Evolutionary conservation across 2,888 invertebrate species (phyloP).

Genomic region (Chaetogeoica ovagalla): DNA sequence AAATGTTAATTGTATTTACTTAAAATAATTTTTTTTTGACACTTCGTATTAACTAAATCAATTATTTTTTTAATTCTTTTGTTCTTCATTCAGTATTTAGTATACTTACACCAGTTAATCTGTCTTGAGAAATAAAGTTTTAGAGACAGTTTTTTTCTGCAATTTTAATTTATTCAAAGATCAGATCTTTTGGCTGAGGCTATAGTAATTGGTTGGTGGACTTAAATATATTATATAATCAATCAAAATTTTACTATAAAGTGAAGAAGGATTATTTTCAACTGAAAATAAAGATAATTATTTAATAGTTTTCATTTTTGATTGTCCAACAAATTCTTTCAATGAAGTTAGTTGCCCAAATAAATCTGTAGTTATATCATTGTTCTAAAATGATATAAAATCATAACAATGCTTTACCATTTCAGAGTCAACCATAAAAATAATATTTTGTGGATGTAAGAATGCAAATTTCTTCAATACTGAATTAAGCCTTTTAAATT

Average conservation of each 20-base stretch:
- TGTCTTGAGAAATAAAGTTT: too few relatives aligned
- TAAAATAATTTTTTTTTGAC: too few relatives aligned
- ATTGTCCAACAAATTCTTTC: neutral
- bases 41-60: too few relatives aligned
- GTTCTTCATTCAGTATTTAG: too few relatives aligned
- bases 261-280: neutral
- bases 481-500: neutral
- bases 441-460: neutral
- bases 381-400: neutral
- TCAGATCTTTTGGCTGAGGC: neutral
- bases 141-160: too few relatives aligned
- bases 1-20: too few relatives aligned
- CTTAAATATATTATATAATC: neutral
- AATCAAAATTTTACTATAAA: neutral
- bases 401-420: neutral
- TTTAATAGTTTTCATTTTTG: slow-evolving; percentile 10
- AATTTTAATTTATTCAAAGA: neutral
- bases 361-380: neutral
- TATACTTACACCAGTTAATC: too few relatives aligned
- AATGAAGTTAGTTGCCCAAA: neutral
- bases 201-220: neutral
- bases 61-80: too few relatives aligned
- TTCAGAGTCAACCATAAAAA: too few relatives aligned
- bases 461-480: neutral
- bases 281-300: neutral